phyloP scores from a whole-genome alignment of 2,888 invertebrate species.

The Drosophila affinis region DNA sequence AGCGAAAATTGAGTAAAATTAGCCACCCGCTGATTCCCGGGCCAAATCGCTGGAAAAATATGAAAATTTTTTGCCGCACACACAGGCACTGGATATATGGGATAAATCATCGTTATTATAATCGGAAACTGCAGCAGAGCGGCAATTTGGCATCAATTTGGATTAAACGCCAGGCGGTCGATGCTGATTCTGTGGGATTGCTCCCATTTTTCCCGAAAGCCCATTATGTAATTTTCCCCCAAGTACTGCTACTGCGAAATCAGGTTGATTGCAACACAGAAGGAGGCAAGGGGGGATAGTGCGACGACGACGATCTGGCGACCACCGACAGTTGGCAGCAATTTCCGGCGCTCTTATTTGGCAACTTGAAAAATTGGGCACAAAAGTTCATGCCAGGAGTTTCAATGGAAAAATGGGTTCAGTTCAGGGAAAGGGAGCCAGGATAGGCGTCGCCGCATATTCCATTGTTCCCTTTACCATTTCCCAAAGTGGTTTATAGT shows the following conservation, averaged over 20 bases:
- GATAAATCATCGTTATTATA: slow-evolving; percentile 41
- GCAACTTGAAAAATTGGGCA: slow-evolving; percentile 65
- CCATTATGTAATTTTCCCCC: slow-evolving; percentile 64
- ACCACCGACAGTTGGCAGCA: slow-evolving; percentile 40
- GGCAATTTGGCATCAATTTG: slow-evolving; percentile 61
- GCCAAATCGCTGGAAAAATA: slow-evolving; percentile 24
- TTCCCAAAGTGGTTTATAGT: slow-evolving; percentile 28
- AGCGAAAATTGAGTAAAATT: slow-evolving; percentile 64
- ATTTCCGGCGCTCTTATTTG: slow-evolving; percentile 47
- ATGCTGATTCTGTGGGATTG: slow-evolving; percentile 1
- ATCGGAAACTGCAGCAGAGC: slow-evolving; percentile 21
- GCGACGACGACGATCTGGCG: slow-evolving; percentile 35
- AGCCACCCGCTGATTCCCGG: slow-evolving; percentile 62
- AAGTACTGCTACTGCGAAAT: slow-evolving; percentile 15
- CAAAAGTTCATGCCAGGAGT: slow-evolving; percentile 64
- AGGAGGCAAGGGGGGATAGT: not conserved
- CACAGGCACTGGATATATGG: not conserved
- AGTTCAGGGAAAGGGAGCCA: not conserved
- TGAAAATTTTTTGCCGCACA: slow-evolving; percentile 24
- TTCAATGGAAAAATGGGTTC: not conserved
- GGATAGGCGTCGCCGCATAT: slow-evolving; percentile 9
- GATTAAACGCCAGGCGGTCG: slow-evolving; percentile 40
- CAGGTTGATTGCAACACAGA: slow-evolving; percentile 36
- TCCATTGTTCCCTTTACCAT: not conserved
- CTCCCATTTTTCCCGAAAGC: slow-evolving; percentile 8